Conservation (phyloP, 2,888 invertebrate genomes). For the Sarcophaga rosellei region DNA sequence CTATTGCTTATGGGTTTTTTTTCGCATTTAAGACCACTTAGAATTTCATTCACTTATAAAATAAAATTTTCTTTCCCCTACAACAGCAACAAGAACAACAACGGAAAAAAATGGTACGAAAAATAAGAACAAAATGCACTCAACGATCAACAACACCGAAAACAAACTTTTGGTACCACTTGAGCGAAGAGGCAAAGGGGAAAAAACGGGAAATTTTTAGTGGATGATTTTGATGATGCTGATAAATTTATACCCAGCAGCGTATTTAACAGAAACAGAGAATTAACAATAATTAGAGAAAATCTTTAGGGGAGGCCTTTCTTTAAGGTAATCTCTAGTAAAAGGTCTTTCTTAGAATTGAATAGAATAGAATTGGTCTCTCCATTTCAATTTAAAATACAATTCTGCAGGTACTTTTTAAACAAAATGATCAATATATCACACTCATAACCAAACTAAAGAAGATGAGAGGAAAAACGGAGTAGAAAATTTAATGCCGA, state of each 20-base stretch:
- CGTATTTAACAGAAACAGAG: slow-evolving; percentile 46
- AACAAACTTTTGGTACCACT: slow-evolving; percentile 51
- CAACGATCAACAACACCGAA: slow-evolving; percentile 60
- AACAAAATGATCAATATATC: neutral
- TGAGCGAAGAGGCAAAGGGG: neutral
- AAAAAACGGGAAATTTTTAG: neutral
- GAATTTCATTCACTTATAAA: slow-evolving; percentile 56
- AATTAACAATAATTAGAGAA: neutral
- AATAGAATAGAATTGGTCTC: no score
- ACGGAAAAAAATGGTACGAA: slow-evolving; percentile 15
- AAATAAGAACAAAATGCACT: slow-evolving; percentile 40
- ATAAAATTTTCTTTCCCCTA: slow-evolving; percentile 33
- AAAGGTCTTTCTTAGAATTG: neutral
- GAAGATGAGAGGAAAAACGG: no score
- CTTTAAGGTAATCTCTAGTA: neutral
- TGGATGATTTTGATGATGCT: slow-evolving; percentile 18
- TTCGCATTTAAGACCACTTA: slow-evolving; percentile 49
- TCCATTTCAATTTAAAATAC: no score
- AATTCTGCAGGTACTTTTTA: neutral
- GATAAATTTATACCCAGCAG: slow-evolving; percentile 40
- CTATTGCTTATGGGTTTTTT: neutral
- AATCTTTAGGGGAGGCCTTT: neutral
- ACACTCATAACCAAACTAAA: no score
- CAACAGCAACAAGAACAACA: slow-evolving; percentile 2
- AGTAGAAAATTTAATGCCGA: no score